Evolutionary conservation across 2,113 vertebrate genomes (phyloP).

Genomic region (Pseudorasbora parva): DNA sequence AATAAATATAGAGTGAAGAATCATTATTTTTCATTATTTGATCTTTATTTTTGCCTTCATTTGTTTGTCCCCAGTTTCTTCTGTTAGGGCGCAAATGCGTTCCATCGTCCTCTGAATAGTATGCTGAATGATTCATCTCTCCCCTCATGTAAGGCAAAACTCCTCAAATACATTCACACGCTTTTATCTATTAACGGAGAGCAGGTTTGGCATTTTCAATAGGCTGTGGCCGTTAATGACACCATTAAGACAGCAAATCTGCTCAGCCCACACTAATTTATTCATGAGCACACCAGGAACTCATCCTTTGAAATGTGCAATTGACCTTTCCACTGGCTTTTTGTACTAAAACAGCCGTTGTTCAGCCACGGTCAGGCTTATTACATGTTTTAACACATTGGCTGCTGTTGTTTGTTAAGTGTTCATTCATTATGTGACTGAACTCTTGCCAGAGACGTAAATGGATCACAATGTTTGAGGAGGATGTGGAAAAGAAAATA

Average conservation of each 20-base stretch:
- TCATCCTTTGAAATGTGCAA: conserved; percentile 57
- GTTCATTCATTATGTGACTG: background rate
- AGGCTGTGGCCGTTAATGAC: conserved; percentile 55
- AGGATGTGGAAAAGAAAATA: background rate
- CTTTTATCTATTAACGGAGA: conserved; percentile 46
- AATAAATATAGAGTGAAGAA: background rate
- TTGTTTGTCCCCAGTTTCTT: background rate
- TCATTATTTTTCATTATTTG: background rate
- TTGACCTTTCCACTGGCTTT: conserved; percentile 59
- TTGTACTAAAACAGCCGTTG: conserved; percentile 42
- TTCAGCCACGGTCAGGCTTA: conserved; percentile 21
- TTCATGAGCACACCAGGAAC: conserved; percentile 59
- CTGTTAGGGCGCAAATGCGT: background rate
- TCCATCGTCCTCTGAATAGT: background rate
- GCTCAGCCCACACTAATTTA: conserved; percentile 57
- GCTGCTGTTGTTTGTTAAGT: conserved; percentile 23
- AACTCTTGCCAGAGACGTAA: background rate
- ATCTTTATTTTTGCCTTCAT: background rate
- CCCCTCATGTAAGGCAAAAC: conserved; percentile 5
- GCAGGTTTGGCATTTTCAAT: conserved; percentile 55
- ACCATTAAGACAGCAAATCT: conserved; percentile 57
- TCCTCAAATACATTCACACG: conserved; percentile 40
- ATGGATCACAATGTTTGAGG: background rate
- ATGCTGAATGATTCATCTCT: conserved; percentile 2
- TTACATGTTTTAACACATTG: conserved; percentile 41